phyloP scores from a whole-genome alignment of 2,888 invertebrate genomes.

The Mayetiola destructor region DNA sequence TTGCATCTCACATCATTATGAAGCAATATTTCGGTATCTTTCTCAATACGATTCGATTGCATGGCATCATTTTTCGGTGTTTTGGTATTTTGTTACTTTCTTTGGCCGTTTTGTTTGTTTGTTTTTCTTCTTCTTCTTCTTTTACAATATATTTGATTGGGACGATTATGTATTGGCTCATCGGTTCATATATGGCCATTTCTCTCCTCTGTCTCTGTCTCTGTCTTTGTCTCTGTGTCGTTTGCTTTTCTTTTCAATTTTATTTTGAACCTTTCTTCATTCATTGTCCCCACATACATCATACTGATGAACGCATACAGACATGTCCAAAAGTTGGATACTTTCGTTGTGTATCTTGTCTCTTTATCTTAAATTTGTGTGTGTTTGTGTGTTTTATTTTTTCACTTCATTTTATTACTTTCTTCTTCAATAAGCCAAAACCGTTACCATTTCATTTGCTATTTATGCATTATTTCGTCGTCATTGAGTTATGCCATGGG shows the following conservation, averaged over 20 bases:
- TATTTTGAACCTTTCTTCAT: conserved; percentile 7
- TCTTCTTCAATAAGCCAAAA: too few species aligned
- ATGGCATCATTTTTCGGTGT: neutral
- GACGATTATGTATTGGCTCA: too few species aligned
- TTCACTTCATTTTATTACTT: too few species aligned
- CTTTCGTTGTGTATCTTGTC: too few species aligned
- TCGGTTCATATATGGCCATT: too few species aligned
- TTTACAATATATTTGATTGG: too few species aligned
- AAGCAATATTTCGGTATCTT: neutral
- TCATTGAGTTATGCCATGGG: conserved; percentile 4
- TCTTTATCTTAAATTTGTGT: neutral
- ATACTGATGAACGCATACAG: neutral
- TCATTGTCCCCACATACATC: neutral
- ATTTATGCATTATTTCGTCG: too few species aligned
- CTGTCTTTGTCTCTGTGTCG: neutral
- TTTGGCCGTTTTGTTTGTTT: neutral
- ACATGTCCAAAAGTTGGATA: too few species aligned
- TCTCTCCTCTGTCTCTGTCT: too few species aligned
- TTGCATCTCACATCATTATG: neutral
- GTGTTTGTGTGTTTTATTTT: neutral
- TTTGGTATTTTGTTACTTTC: conserved; percentile 6
- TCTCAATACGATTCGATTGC: neutral
- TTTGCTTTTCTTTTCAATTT: neutral
- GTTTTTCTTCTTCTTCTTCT: too few species aligned
- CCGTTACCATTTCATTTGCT: too few species aligned